Conservation (phyloP, 2,888 invertebrate genomes). For the Kryphioiulus occultus region DNA sequence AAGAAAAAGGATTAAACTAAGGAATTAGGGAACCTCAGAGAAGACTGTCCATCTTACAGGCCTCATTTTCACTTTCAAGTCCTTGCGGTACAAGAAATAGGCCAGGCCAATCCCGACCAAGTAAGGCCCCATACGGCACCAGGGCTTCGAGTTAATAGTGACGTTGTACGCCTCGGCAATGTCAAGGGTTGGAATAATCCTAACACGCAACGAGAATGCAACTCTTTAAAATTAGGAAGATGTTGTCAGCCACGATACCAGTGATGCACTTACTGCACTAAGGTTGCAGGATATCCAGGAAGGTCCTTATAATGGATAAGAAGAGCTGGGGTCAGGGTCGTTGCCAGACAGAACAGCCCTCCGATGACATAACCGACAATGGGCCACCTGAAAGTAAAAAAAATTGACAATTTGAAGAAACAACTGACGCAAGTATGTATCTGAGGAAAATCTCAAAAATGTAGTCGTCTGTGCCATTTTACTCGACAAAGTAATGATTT, state of each 20-base stretch:
- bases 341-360: not conserved
- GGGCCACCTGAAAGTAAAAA: not conserved
- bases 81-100: constrained; percentile 54
- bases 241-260: not conserved
- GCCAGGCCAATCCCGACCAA: constrained; percentile 56
- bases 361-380: constrained; percentile 24
- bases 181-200: not conserved
- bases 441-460: no score
- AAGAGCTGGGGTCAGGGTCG: no score
- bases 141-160: constrained; percentile 57
- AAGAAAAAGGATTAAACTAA: not conserved
- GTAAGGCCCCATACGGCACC: constrained; percentile 57
- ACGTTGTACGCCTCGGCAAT: not conserved
- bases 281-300: not conserved
- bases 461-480: no score
- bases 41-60: not conserved
- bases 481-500: no score
- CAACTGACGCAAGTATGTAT: no score
- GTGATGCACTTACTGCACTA: not conserved
- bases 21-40: no score
- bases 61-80: constrained; percentile 51
- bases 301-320: no score
- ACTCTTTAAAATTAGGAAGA: not conserved
- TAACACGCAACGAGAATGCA: not conserved
- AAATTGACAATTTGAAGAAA: not conserved